A percentile compares a stretch with the other conserved stretches of the same genome.
phyloP scores from a whole-genome alignment of 64 coral and sea anemone genomes.

The Pocillopora damicornis region DNA sequence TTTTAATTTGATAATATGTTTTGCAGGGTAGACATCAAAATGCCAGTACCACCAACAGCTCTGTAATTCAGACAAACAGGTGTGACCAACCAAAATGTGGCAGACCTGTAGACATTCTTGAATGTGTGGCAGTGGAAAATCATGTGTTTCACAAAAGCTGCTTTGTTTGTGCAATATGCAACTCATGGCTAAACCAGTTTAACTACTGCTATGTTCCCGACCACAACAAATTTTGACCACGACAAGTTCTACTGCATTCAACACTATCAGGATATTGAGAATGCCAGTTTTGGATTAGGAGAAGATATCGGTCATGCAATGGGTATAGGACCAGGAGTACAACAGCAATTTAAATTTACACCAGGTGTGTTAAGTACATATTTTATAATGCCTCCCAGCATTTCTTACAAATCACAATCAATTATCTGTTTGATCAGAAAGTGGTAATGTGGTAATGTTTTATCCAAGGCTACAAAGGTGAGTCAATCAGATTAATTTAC shows the following conservation, averaged over 20 bases:
- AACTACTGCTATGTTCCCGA: constrained; percentile 98
- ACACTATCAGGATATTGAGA: constrained; percentile 94
- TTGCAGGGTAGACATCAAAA: background rate
- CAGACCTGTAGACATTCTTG: constrained; percentile 66
- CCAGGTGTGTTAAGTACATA: constrained; percentile 57
- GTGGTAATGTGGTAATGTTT: constrained; percentile 17
- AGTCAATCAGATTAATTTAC: background rate
- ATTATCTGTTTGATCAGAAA: background rate
- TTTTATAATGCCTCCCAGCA: background rate
- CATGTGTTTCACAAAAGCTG: constrained; percentile 88
- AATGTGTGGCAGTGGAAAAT: constrained; percentile 87
- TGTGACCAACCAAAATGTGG: constrained; percentile 72
- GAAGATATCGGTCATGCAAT: constrained; percentile 74
- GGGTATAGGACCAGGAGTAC: constrained; percentile 87
- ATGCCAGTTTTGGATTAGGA: constrained; percentile 62
- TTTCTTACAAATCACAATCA: too few relatives aligned
- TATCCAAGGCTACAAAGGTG: constrained; percentile 51
- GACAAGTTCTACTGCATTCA: constrained; percentile 94
- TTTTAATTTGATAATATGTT: background rate
- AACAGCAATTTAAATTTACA: constrained; percentile 89
- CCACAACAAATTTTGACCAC: too few relatives aligned
- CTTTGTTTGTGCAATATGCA: constrained; percentile 93
- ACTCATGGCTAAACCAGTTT: constrained; percentile 84
- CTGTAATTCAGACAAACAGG: constrained; percentile 57
- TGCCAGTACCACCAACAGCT: background rate